Percentiles rank a stretch among this genome's conserved stretches.
Conservation (phyloP, 1,140 invertebrate species). For the Drosophila elegans region DNA sequence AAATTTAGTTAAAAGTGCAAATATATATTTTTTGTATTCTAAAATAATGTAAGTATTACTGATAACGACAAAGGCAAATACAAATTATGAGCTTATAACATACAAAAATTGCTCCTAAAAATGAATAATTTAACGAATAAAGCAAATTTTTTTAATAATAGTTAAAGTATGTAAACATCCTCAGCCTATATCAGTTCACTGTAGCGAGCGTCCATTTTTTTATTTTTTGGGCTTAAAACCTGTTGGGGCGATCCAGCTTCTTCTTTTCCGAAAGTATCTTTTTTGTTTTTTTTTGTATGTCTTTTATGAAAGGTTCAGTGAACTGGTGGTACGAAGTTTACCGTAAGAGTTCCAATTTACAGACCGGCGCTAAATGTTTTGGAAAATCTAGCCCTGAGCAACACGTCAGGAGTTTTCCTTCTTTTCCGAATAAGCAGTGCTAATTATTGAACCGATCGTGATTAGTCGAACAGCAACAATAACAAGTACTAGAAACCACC, state of each 20-base stretch:
- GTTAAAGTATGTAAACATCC: too few species aligned
- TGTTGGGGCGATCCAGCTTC: constrained; percentile 43
- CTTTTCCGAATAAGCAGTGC: constrained; percentile 18
- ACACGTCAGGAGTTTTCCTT: constrained; percentile 70
- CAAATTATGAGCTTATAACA: too few species aligned
- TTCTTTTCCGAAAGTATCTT: constrained; percentile 27
- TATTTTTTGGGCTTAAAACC: constrained; percentile 36
- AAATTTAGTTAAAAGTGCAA: too few species aligned
- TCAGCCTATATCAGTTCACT: neutral
- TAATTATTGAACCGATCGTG: constrained; percentile 40
- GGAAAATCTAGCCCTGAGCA: constrained; percentile 39
- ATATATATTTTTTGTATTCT: too few species aligned
- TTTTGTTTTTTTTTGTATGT: constrained; percentile 21
- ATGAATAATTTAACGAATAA: too few species aligned
- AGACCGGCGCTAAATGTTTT: constrained; percentile 56
- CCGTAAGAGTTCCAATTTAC: constrained; percentile 60
- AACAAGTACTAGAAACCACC: constrained; percentile 17
- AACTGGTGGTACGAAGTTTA: constrained; percentile 31
- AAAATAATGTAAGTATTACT: too few species aligned
- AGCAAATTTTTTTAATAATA: too few species aligned
- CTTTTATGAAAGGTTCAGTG: constrained; percentile 41
- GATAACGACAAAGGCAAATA: too few species aligned
- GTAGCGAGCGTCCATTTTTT: neutral
- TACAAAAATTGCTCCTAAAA: too few species aligned
- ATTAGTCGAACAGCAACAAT: constrained; percentile 6